Evolutionary conservation across 2,113 vertebrate genomes (phyloP), one percentile per base, ranked within the genome.

Genomic region (Taurulus bubalis): DNA sequence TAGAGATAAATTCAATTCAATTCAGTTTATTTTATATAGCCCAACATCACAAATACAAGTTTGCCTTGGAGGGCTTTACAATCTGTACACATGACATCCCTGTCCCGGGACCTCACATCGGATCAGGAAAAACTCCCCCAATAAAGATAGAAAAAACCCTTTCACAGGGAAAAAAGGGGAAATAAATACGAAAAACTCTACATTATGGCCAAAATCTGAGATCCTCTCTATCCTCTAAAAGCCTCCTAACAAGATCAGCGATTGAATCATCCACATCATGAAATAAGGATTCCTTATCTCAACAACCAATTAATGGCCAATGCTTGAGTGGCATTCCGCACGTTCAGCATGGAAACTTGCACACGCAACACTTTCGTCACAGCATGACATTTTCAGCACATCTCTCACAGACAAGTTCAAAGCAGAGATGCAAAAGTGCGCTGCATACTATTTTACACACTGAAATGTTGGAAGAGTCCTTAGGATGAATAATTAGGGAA

Each of bases 261-360:
- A 88, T 80, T 83, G 80, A 90, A 76, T 85, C 68, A 80, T 83
- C 67, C 77, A 75, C 42, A 20, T 56, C 87, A 68, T 83, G 80
- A 75, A 69, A 42, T 74, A 66, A 60, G 77, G 49, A 89, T 76
- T 85, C 62, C 89, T 89, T 85, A 90, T 89, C 86, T 82, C 47
- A 24, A 22, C 78, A 91, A 88, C 88, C 84, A 90, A 91, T 91
- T 91, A 92, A 89, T 78, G 74, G 76, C 67, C 58, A 28, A 40
- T 40, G 77, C 18, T 24, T 75, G 71, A 77, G 68, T 62, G 66
- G 73, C 9, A 45, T 79, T 78, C 47, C 40, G 56, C 55, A 73
- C 9, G 40, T 79, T 78, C 47, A 51, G 59, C 55, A 73, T 55
- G 80, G 63, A 30, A 74, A 80, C 65, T 47, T 74, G 66, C 71